Evolutionary conservation across 2,888 invertebrate species (phyloP).

Genomic region (Podotricha telesiphe): DNA sequence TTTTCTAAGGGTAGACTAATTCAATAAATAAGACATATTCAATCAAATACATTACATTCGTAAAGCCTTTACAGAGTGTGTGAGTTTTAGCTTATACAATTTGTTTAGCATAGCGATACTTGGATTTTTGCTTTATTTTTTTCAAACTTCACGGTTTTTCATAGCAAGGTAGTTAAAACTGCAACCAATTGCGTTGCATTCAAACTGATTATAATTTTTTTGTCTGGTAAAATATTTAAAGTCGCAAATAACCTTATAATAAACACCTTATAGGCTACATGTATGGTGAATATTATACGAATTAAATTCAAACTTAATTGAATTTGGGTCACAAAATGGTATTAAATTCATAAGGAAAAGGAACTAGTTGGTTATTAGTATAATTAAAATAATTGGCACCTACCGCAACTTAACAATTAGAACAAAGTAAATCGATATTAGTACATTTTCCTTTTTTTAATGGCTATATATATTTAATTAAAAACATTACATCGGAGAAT

Average conservation of each 20-base stretch:
- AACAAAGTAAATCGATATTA: slow-evolving; percentile 24
- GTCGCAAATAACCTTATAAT: background rate
- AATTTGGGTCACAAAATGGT: background rate
- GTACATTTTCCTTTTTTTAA: slow-evolving; percentile 14
- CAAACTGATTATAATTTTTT: background rate
- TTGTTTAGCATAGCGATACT: too few relatives aligned
- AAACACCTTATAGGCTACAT: background rate
- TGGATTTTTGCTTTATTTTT: too few relatives aligned
- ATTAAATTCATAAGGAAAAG: slow-evolving; percentile 16
- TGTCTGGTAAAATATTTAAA: background rate
- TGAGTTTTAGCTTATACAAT: too few relatives aligned
- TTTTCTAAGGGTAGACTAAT: slow-evolving; percentile 9
- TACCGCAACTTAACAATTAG: slow-evolving; percentile 23
- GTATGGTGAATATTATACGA: background rate
- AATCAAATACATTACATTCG: background rate
- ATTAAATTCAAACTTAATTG: background rate
- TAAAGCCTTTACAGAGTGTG: too few relatives aligned
- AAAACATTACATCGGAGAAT: slow-evolving; percentile 28
- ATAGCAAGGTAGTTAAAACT: too few relatives aligned
- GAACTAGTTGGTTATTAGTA: background rate
- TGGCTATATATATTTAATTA: slow-evolving; percentile 30
- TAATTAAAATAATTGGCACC: slow-evolving; percentile 16
- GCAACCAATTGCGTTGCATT: too few relatives aligned
- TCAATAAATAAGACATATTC: slow-evolving; percentile 2
- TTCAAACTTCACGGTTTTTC: too few relatives aligned